These are phyloP conservation scores for Egretta garzetta DNA, from an alignment of 2,113 vertebrate genomes.

Conservation along the genomic window DNA sequence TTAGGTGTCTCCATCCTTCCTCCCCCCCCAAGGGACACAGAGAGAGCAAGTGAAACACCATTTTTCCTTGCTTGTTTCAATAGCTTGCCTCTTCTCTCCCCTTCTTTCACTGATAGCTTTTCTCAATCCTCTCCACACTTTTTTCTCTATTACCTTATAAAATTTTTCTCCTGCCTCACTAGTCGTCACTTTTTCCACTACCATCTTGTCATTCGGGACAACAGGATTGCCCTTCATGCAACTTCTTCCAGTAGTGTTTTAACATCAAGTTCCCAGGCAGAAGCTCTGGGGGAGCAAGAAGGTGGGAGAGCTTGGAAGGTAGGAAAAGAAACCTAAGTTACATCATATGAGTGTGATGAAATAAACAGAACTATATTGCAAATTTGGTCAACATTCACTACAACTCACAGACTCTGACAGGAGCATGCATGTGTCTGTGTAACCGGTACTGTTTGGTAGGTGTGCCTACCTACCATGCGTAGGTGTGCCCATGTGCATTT, in stretches of 20 bases:
- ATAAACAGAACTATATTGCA: background rate
- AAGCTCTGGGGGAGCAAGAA: background rate
- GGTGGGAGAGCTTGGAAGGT: background rate
- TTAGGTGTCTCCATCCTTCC: background rate
- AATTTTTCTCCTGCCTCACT: background rate
- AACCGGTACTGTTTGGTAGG: background rate
- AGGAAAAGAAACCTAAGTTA: background rate
- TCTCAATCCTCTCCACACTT: background rate
- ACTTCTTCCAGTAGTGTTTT: background rate
- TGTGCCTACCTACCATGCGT: too few relatives aligned
- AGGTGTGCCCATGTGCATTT: background rate
- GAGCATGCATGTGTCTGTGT: background rate
- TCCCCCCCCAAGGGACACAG: background rate
- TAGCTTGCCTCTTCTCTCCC: background rate
- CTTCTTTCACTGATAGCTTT: background rate
- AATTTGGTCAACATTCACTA: background rate
- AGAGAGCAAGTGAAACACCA: background rate
- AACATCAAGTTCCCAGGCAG: background rate
- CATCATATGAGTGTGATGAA: background rate
- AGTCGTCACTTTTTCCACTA: background rate
- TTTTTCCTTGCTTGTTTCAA: background rate
- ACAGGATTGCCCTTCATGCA: background rate
- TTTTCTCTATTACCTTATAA: background rate
- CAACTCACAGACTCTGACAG: background rate
- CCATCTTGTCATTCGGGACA: background rate